A percentile compares a stretch with the other conserved stretches of the same genome.
These are phyloP conservation scores for Gasteruption jaculator DNA, from an alignment of 2,888 invertebrate genomes.

Conservation along the genomic window DNA sequence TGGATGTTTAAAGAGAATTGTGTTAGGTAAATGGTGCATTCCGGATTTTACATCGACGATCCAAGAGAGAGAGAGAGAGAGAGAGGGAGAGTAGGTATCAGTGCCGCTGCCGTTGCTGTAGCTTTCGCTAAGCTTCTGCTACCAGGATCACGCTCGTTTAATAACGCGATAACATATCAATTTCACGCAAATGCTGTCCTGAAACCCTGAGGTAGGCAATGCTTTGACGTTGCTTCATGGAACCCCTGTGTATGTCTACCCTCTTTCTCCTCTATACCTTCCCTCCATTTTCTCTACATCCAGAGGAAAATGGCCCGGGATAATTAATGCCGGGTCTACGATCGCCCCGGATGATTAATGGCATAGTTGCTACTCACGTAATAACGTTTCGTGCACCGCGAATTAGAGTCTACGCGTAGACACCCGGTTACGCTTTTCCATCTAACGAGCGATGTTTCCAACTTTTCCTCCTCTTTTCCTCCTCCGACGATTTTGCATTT, in stretches of 20 bases:
- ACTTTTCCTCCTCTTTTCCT: no score
- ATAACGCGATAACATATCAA: constrained; percentile 45
- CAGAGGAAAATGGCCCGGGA: constrained; percentile 44
- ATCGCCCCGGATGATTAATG: constrained; percentile 44
- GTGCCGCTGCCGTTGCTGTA: constrained; percentile 8
- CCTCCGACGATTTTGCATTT: no score
- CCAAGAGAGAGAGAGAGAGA: constrained; percentile 6
- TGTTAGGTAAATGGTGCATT: no score
- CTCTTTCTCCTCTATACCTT: no score
- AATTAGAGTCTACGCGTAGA: constrained; percentile 40
- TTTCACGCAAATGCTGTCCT: constrained; percentile 39
- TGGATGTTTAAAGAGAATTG: no score
- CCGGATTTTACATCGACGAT: no score
- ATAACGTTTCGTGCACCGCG: constrained; percentile 39
- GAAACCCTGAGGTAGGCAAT: constrained; percentile 34
- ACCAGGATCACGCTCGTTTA: constrained; percentile 35
- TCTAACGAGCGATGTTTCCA: no score
- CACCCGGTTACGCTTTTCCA: constrained; percentile 21
- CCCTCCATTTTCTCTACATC: no score
- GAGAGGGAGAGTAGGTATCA: constrained; percentile 6
- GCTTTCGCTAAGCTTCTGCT: constrained; percentile 35
- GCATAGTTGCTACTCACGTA: constrained; percentile 33
- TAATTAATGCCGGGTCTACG: constrained; percentile 46
- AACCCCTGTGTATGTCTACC: no score
- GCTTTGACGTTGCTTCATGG: constrained; percentile 29